These are phyloP conservation scores for Morphnarchus princeps DNA, from an alignment of 2,113 vertebrate species.

Conservation along the genomic window DNA sequence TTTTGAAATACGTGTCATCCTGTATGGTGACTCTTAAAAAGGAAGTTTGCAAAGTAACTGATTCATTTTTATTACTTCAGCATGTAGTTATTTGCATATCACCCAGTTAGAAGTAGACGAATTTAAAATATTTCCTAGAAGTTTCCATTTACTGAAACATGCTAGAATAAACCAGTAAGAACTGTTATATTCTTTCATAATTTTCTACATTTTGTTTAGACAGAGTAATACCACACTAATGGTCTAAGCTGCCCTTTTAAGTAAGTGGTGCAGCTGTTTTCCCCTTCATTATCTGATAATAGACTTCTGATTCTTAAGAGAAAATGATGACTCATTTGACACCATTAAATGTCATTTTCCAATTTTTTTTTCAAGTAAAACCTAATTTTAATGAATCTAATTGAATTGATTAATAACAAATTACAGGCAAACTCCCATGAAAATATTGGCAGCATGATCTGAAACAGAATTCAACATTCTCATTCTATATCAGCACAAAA, in stretches of 20 bases:
- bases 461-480: background rate
- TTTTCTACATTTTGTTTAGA: background rate
- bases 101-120: background rate
- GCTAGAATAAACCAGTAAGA: background rate
- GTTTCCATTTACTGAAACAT: background rate
- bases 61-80: background rate
- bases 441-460: background rate
- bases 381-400: constrained; percentile 5
- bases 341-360: background rate
- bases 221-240: background rate
- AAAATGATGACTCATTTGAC: background rate
- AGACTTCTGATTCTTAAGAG: background rate
- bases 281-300: background rate
- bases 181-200: background rate
- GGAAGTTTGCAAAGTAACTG: background rate
- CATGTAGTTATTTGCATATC: background rate
- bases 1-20: background rate
- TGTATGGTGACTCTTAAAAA: background rate
- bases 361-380: background rate
- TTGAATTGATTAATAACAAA: background rate
- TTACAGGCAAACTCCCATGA: background rate
- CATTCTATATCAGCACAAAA: background rate
- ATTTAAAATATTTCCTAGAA: background rate
- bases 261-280: background rate
- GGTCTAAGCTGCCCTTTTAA: background rate